Evolutionary conservation across 2,113 vertebrate genomes (phyloP), one percentile per base, ranked within the genome.

Genomic region (Urocitellus parryii): DNA sequence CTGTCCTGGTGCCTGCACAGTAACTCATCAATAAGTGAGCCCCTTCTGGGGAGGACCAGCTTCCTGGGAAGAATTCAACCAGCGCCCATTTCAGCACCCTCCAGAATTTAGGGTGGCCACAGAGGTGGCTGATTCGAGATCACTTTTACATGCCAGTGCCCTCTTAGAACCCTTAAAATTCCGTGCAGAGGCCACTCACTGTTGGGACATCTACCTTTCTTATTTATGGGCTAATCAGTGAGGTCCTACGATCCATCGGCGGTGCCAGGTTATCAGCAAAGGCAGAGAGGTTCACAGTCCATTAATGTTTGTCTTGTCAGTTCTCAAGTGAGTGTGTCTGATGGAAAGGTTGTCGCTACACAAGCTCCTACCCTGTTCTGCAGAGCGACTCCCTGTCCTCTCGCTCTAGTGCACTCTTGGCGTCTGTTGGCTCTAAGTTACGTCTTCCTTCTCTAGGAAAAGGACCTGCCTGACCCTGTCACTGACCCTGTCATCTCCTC

Each of bases 301-400:
- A 25, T 17, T 80, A 34, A 11, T 34, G 5, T 34, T 5, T 45
- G 39, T 48, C 51, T 86, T 42, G 10, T 37, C 80, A 51, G 94
- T 17, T 63, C 10, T 27, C 53, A 0, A 72, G 32, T 0, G 32
- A 78, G 83, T 16, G 94, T 58, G 22, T 22, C n/a, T 61, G 24
- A 39, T 0, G 13, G 45, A 76, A 45, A 68, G 58, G 53, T 56
- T 1, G 27, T 51, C 80, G 22, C 12, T 12, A 78, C 13, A 3
- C 37, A n/a, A 63, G n/a, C 0, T 3, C 10, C 51, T 45, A 17
- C 42, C 20, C 58, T 14, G 0, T 18, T 8, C 17, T 4, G 0
- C 4, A 0, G 13, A n/a, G 9, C 9, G 18, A 2, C n/a, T 12
- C 9, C 4, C 74, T 2, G 5, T 39, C 17, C 27, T 12, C 32